A percentile compares a stretch with the other conserved stretches of the same genome.
Conservation (phyloP, 2,113 vertebrate genomes). For the Neodon shergylaensis region DNA sequence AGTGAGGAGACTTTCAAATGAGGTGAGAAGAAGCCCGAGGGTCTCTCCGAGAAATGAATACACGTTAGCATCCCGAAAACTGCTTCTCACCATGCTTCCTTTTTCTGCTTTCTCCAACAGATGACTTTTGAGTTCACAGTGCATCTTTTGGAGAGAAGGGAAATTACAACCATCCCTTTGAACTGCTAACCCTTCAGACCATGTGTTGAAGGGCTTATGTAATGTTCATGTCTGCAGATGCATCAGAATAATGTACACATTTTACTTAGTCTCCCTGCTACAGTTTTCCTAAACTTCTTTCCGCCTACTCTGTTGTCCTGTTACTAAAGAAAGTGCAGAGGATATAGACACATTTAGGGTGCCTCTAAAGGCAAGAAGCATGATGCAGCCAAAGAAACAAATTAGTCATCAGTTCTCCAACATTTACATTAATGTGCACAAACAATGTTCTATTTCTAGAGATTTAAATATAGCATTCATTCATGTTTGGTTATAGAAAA, state of each 20-base stretch:
- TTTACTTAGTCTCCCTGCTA: neutral
- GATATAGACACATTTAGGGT: neutral
- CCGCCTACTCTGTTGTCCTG: too few relatives aligned
- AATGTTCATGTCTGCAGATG: neutral
- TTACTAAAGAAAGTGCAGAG: accelerated
- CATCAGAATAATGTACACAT: neutral
- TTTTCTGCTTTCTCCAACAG: neutral
- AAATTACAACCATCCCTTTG: neutral
- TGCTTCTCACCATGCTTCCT: neutral
- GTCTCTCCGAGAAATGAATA: neutral
- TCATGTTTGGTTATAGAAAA: neutral
- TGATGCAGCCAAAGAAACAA: neutral
- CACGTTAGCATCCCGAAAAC: neutral
- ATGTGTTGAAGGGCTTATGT: neutral
- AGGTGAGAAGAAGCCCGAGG: neutral
- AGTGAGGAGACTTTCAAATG: neutral
- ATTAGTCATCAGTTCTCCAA: neutral
- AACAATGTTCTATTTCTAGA: neutral
- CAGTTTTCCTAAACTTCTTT: neutral
- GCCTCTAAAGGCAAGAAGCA: neutral
- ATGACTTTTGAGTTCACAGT: neutral
- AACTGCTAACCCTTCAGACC: neutral
- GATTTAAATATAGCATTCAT: neutral
- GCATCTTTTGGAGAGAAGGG: slow-evolving; percentile 28
- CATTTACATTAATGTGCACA: neutral